Percentiles rank a stretch among this genome's conserved stretches.
Evolutionary conservation across 2,113 vertebrate genomes (phyloP).

Genomic region (Prionailurus bengalensis): DNA sequence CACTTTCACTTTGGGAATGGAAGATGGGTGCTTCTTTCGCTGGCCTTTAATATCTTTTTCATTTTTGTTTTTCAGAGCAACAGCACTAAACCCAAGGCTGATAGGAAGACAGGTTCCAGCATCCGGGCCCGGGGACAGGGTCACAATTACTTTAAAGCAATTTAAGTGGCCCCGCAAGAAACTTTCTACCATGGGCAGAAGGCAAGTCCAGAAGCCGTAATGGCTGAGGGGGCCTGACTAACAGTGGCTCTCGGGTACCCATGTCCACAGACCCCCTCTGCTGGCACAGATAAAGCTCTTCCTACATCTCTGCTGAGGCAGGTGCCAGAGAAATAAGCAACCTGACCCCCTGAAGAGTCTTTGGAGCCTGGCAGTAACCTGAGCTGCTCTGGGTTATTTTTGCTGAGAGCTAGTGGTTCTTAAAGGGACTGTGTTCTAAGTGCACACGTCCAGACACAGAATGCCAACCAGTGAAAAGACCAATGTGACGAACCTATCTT

Average conservation of each 20-base stretch:
- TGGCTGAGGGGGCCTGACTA: neutral
- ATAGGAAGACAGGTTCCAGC: neutral
- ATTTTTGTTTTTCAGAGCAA: constrained; percentile 61
- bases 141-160: neutral
- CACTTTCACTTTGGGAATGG: neutral
- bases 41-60: neutral
- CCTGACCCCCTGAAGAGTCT: constrained; percentile 71
- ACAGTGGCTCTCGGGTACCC: neutral
- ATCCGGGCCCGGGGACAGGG: neutral
- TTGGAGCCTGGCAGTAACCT: constrained; percentile 75
- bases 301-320: constrained; percentile 30
- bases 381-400: constrained; percentile 81
- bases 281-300: neutral
- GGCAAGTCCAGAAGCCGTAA: neutral
- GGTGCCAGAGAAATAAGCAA: constrained; percentile 75
- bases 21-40: neutral
- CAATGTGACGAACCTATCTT: neutral
- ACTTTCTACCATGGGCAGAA: neutral
- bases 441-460: neutral
- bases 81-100: neutral
- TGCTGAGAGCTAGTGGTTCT: constrained; percentile 76
- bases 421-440: constrained; percentile 76
- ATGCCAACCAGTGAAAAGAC: neutral
- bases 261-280: neutral
- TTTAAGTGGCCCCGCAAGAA: neutral